Base-by-base conservation (phyloP, 1,140 invertebrate genomes). In the Macrocentrus cingulum region DNA sequence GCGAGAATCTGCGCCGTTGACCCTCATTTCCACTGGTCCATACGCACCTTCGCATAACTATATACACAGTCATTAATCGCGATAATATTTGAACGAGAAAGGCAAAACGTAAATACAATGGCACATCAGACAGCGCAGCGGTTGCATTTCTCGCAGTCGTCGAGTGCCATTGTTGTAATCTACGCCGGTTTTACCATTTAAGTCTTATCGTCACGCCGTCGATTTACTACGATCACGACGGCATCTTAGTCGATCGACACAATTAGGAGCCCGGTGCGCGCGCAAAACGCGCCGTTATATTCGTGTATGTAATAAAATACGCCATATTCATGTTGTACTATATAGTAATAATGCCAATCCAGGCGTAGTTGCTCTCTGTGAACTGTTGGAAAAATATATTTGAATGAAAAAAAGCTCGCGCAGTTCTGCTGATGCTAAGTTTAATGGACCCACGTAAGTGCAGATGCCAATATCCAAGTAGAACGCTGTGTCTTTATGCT, bases 291-390 rank as follows among this genome's bases (percentile, higher is more conserved):
- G 32, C 41, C 13, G 25, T 56, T 32, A 50, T 57, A 57, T 57
- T 57, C 41, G 55, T 57, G 29, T 57, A 36, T 57, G 44, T 34
- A 48, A 39, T 36, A 50, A n/a, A 19, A 32, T 57, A 48, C 20
- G 41, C 44, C 15, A 39, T 11, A 59, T 59, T 67, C 62, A 64
- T 66, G 64, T 69, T 61, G 64, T 55, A 66, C 66, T 60, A n/a
- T n/a, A n/a, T n/a, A n/a, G n/a, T n/a, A n/a, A n/a, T n/a, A n/a
- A n/a, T n/a, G n/a, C n/a, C n/a, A n/a, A n/a, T n/a, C n/a, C n/a
- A n/a, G n/a, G n/a, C n/a, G n/a, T n/a, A n/a, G n/a, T n/a, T n/a
- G n/a, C n/a, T n/a, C n/a, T n/a, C n/a, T n/a, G n/a, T n/a, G n/a
- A n/a, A n/a, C n/a, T n/a, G n/a, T n/a, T n/a, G n/a, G n/a, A n/a